phyloP scores from a whole-genome alignment of 2,888 invertebrate species.

The Drosophila macrospina region DNA sequence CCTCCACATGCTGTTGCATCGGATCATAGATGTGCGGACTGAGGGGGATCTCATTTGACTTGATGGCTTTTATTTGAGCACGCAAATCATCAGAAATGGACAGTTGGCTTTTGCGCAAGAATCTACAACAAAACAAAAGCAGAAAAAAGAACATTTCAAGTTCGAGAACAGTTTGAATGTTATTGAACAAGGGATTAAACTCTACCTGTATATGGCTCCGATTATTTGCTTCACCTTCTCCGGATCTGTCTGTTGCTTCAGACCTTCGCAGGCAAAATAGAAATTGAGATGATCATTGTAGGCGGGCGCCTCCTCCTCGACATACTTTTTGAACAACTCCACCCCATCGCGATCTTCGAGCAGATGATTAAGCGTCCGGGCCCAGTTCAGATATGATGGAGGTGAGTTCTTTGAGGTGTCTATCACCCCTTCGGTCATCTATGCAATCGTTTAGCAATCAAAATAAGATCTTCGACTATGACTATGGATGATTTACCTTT shows the following conservation, averaged over 20 bases:
- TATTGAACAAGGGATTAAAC: slow-evolving; percentile 58
- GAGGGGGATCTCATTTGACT: slow-evolving; percentile 89
- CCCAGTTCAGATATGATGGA: slow-evolving; percentile 95
- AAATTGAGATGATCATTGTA: slow-evolving; percentile 94
- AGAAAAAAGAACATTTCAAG: not conserved
- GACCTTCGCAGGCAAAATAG: slow-evolving; percentile 97
- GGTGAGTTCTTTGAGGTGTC: slow-evolving; percentile 86
- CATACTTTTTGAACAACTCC: slow-evolving; percentile 93
- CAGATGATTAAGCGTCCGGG: slow-evolving; percentile 92
- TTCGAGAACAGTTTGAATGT: not conserved
- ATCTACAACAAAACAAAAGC: too few species aligned
- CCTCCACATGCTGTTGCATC: slow-evolving; percentile 92
- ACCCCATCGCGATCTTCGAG: slow-evolving; percentile 96
- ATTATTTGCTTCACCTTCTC: slow-evolving; percentile 91
- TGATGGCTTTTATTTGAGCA: slow-evolving; percentile 90
- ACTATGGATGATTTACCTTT: slow-evolving; percentile 75
- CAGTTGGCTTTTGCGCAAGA: slow-evolving; percentile 92
- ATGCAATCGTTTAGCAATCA: not conserved
- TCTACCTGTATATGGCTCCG: slow-evolving; percentile 92
- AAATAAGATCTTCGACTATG: not conserved
- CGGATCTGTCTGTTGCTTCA: slow-evolving; percentile 91
- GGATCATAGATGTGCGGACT: slow-evolving; percentile 94
- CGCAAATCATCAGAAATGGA: slow-evolving; percentile 93
- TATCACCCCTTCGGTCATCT: slow-evolving; percentile 86
- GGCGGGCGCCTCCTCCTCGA: slow-evolving; percentile 91